Percentiles rank a stretch among this genome's conserved stretches.
Conservation (phyloP, 2,113 vertebrate genomes). For the Pseudorectes ferrugineus region DNA sequence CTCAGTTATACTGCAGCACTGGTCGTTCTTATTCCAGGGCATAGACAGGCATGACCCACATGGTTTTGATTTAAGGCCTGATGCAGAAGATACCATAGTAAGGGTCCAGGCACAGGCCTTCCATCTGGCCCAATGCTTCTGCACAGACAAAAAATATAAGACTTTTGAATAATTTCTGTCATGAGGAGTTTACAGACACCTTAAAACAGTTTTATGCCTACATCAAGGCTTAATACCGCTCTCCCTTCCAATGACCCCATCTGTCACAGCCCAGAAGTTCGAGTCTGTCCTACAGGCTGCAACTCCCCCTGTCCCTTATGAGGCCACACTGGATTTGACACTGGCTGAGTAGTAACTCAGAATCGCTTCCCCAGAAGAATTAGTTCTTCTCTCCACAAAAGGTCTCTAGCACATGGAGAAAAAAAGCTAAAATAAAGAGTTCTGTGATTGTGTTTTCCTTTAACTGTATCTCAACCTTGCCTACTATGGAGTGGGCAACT, state of each 20-base stretch:
- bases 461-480: not conserved
- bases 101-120: not conserved
- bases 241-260: not conserved
- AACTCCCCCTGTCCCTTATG: not conserved
- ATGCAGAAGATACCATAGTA: not conserved
- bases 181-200: not conserved
- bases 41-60: accelerated
- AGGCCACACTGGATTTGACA: not conserved
- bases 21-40: not conserved
- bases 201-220: not conserved
- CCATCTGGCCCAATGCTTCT: not conserved
- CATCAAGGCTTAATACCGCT: not conserved
- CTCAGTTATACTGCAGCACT: not conserved
- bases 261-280: not conserved
- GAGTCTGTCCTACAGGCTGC: not conserved
- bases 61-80: not conserved
- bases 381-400: not conserved
- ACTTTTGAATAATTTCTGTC: not conserved
- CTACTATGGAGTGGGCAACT: not conserved
- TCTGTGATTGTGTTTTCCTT: not conserved
- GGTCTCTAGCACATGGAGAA: not conserved
- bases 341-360: not conserved
- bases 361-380: not conserved
- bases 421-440: not conserved
- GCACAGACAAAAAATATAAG: not conserved